Evolutionary conservation across 2,797 vertebrate genomes (phyloP).

Genomic region (Acanthornis magna): DNA sequence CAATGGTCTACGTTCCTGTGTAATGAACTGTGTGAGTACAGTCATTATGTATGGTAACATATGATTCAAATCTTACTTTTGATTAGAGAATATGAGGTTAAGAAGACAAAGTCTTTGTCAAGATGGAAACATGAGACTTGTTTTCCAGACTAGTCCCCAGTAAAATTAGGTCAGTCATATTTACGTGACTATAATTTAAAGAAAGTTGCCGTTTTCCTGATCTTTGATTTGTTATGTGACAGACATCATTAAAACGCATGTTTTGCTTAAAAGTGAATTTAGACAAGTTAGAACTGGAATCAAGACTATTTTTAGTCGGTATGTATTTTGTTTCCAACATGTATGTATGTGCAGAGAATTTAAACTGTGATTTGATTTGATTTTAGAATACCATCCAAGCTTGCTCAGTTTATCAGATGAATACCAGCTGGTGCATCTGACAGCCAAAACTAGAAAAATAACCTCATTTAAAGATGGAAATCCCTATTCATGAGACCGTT

Average conservation of each 20-base stretch:
- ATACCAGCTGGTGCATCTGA: constrained; percentile 40
- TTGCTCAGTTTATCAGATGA: constrained; percentile 10
- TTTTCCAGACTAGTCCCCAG: not conserved
- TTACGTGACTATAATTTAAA: not conserved
- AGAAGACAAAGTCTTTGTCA: not conserved
- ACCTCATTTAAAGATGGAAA: constrained; percentile 34
- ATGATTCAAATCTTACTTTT: not conserved
- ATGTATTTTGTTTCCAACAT: not conserved
- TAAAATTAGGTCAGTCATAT: not conserved
- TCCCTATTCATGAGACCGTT: constrained; percentile 36
- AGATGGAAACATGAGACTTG: not conserved
- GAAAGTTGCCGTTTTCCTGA: not conserved
- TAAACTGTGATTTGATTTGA: not conserved
- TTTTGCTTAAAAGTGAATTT: not conserved
- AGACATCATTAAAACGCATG: not conserved
- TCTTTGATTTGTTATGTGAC: not conserved
- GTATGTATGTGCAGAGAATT: not conserved
- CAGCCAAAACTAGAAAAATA: constrained; percentile 49
- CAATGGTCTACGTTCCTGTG: not conserved
- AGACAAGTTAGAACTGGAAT: not conserved
- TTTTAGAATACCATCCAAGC: constrained; percentile 15
- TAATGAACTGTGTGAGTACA: not conserved
- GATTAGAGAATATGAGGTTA: not conserved
- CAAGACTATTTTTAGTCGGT: not conserved
- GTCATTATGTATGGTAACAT: not conserved